Evolutionary conservation across 2,797 vertebrate species (phyloP).

Genomic region (Sylvia borin): DNA sequence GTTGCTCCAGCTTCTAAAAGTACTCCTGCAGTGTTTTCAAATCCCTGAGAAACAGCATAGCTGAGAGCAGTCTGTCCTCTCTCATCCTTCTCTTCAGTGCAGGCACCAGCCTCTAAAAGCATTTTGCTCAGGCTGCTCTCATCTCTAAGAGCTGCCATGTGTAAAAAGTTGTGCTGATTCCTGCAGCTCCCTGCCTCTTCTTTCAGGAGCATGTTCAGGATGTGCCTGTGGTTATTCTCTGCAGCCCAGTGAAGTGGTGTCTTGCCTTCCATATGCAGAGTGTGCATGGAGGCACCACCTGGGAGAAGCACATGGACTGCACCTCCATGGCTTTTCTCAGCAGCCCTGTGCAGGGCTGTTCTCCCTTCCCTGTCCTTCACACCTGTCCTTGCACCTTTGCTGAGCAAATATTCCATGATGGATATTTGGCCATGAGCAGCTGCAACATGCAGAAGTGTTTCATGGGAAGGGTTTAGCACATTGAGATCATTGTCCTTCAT

Average conservation of each 20-base stretch:
- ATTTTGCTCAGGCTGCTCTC: constrained; percentile 69
- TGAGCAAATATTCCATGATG: constrained; percentile 73
- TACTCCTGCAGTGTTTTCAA: constrained; percentile 60
- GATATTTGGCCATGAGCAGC: constrained; percentile 70
- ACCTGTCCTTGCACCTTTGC: constrained; percentile 73
- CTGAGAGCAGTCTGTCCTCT: constrained; percentile 67
- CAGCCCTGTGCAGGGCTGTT: constrained; percentile 79
- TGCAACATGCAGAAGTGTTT: constrained; percentile 80
- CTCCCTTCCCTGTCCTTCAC: constrained; percentile 70
- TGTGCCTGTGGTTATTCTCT: constrained; percentile 57
- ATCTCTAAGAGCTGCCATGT: constrained; percentile 73
- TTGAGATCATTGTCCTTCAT: constrained; percentile 62
- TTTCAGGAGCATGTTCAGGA: constrained; percentile 67
- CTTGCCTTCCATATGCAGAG: constrained; percentile 64
- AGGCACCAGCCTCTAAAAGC: constrained; percentile 65
- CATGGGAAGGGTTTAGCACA: constrained; percentile 45
- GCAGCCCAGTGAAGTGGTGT: constrained; percentile 75
- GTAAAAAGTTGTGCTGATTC: constrained; percentile 75
- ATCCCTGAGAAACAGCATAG: constrained; percentile 64
- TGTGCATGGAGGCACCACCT: constrained; percentile 69
- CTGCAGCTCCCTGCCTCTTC: constrained; percentile 72
- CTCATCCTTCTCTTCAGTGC: constrained; percentile 56
- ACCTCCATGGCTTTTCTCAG: constrained; percentile 68
- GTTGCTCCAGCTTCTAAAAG: constrained; percentile 76
- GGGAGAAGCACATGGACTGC: constrained; percentile 59